Evolutionary conservation across 1,140 invertebrate genomes (phyloP), one percentile per base, ranked within the genome.

Genomic region (Hylaeus volcanicus): DNA sequence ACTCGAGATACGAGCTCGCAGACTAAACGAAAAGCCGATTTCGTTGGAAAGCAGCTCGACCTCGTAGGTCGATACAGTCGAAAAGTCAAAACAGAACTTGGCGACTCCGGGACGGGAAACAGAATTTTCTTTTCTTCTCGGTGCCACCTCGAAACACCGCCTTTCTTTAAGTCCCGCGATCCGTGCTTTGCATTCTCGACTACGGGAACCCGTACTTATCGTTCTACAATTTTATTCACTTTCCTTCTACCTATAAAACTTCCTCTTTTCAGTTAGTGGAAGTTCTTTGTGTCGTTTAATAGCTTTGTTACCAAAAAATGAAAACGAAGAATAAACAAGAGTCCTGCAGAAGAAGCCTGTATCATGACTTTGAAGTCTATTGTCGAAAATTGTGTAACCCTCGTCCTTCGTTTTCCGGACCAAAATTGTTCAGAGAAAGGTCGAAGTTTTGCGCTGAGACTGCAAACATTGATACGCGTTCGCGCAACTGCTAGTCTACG

Each of bases 1-100:
- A 66, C 1, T 6, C 73, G 61, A 8, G 51, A 15, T 11, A 9
- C 45, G 15, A 55, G 37, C 55, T 61, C 41, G 26, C 12, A 8
- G 37, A 51, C 64, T n/a, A 68, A 77, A 77, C 75, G 75, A 58
- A 41, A 63, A 70, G 53, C 58, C 14, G 66, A 56, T 71, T 63
- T 71, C 5, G 37, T 45, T 61, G 15, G 43, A 70, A 37, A 9
- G 14, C 55, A 4, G 55, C 45, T 69, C 45, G 26, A 26, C 14
- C 14, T 11, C 51, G 51, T 9, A 45, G 43, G 39, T 45, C 63
- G 12, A 39, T 9, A 14, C 39, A 3, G 43, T 76, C 56, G 14
- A 43, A 53, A 78, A 71, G 37, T 41, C 56, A 71, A 78, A 78
- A 63, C 66, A 60, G 56, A 63, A 53, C 14, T 65, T 56, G 1